Conservation (phyloP, 2,797 vertebrate species). For the Sebastes trivittatus region DNA sequence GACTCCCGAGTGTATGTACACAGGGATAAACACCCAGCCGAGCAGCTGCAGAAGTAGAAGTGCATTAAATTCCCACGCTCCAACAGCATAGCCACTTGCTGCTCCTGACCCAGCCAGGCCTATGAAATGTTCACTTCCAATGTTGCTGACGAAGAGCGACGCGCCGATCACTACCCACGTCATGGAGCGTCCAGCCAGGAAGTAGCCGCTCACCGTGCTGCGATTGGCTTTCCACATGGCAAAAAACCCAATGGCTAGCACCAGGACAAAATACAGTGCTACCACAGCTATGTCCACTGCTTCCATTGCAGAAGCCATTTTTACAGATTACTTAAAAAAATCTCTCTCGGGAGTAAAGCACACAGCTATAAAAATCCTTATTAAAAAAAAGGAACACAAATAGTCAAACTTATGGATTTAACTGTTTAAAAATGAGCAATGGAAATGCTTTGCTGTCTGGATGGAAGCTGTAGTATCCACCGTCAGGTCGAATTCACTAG, state of each 20-base stretch:
- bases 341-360: background rate
- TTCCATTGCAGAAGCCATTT: constrained; percentile 91
- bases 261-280: constrained; percentile 94
- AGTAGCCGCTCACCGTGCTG: constrained; percentile 97
- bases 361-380: constrained; percentile 10
- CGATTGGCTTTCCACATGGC: constrained; percentile 98
- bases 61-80: constrained; percentile 98
- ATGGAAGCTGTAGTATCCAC: constrained; percentile 82
- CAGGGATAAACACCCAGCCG: constrained; percentile 98
- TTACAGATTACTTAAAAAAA: constrained; percentile 38
- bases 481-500: constrained; percentile 72
- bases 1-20: constrained; percentile 96
- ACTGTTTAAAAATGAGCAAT: constrained; percentile 20
- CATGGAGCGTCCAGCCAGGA: constrained; percentile 98
- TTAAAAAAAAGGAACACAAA: background rate
- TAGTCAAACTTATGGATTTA: background rate
- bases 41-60: constrained; percentile 97
- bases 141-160: constrained; percentile 99
- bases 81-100: constrained; percentile 96
- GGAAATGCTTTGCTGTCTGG: constrained; percentile 86
- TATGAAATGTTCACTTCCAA: constrained; percentile 99
- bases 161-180: constrained; percentile 95
- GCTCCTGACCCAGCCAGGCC: constrained; percentile 98
- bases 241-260: constrained; percentile 93
- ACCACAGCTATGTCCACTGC: constrained; percentile 94